These are phyloP conservation scores for Philopotamus ludificatus DNA, from an alignment of 1,140 invertebrate genomes.

Conservation along the genomic window DNA sequence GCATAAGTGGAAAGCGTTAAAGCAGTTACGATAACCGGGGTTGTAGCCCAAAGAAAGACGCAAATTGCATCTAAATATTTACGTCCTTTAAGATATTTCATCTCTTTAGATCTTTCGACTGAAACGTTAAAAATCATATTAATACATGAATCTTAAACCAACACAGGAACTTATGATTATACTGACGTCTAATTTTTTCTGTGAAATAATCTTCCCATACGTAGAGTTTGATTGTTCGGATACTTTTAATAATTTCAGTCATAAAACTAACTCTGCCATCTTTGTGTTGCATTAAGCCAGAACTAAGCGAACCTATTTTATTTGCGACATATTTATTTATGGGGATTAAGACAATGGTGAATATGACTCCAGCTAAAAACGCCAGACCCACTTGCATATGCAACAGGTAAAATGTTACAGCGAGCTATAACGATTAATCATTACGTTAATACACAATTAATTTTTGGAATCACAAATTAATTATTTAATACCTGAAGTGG, in stretches of 20 bases:
- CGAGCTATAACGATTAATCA: constrained; percentile 62
- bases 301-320: constrained; percentile 86
- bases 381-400: constrained; percentile 87
- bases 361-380: constrained; percentile 85
- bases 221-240: constrained; percentile 88
- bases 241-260: constrained; percentile 84
- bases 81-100: constrained; percentile 75
- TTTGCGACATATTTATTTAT: constrained; percentile 90
- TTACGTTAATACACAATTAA: constrained; percentile 16
- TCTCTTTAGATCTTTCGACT: constrained; percentile 68
- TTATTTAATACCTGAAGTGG: constrained; percentile 74
- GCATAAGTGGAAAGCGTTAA: constrained; percentile 89
- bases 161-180: neutral
- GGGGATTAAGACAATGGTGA: constrained; percentile 87
- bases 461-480: constrained; percentile 1
- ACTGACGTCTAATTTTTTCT: constrained; percentile 58
- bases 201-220: constrained; percentile 92
- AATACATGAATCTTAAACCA: neutral
- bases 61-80: constrained; percentile 99
- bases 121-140: constrained; percentile 24
- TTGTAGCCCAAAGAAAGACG: constrained; percentile 98
- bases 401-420: constrained; percentile 77
- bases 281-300: constrained; percentile 87
- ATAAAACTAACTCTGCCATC: constrained; percentile 87
- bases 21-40: constrained; percentile 92